Conservation (phyloP, 1,140 invertebrate species). For the Oppia nitens region DNA sequence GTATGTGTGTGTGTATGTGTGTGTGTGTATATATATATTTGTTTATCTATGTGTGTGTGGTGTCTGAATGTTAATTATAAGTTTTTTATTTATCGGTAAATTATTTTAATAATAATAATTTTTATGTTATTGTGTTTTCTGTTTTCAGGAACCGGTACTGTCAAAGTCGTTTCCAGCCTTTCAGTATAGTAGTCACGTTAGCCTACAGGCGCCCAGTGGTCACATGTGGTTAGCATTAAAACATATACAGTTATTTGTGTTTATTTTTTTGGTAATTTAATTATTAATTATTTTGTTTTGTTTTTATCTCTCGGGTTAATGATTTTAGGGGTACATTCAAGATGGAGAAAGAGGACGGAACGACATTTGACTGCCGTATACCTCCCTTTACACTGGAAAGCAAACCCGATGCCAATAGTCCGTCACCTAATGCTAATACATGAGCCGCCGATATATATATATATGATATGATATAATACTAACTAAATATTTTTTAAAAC, state of each 20-base stretch:
- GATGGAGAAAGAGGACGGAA: constrained; percentile 74
- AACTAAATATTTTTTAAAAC: no score
- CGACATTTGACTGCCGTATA: constrained; percentile 86
- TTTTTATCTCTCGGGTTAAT: background rate
- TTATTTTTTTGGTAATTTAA: constrained; percentile 7
- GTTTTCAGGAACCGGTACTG: constrained; percentile 58
- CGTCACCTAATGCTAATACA: background rate
- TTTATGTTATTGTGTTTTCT: constrained; percentile 11
- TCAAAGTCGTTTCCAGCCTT: constrained; percentile 74
- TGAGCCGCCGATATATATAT: no score
- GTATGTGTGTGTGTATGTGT: no score
- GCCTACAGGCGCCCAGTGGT: constrained; percentile 86
- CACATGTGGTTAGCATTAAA: constrained; percentile 71
- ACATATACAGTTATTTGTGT: background rate
- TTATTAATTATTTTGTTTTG: background rate
- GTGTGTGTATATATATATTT: no score
- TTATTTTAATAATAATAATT: no score
- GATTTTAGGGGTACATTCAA: constrained; percentile 16
- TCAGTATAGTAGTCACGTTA: constrained; percentile 93
- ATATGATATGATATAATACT: no score
- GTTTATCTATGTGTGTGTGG: no score
- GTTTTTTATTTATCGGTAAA: no score
- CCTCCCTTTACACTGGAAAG: constrained; percentile 90
- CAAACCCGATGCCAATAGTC: constrained; percentile 44
- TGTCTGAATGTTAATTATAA: no score